These are phyloP conservation scores for Trichonephila clavipes DNA, from an alignment of 1,140 invertebrate species.

Conservation along the genomic window DNA sequence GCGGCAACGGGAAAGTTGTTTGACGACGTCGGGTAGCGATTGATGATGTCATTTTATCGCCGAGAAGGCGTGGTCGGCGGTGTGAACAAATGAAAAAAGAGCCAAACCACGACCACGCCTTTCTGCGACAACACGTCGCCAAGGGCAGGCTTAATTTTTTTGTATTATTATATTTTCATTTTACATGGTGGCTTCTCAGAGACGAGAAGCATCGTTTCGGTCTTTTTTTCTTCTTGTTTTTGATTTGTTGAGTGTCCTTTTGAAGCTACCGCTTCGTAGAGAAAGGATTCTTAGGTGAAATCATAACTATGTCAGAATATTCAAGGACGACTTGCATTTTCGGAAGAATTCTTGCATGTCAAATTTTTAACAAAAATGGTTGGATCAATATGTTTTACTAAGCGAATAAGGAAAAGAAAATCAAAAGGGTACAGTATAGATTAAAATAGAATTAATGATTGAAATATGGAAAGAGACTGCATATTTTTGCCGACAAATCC, in stretches of 20 bases:
- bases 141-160: slow-evolving; percentile 20
- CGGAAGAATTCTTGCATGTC: too few relatives aligned
- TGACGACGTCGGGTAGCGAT: slow-evolving; percentile 44
- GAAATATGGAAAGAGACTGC: too few relatives aligned
- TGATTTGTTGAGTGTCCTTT: not conserved
- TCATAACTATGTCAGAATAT: not conserved
- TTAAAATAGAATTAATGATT: too few relatives aligned
- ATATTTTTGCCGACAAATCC: too few relatives aligned
- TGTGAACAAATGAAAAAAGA: slow-evolving; percentile 69
- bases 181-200: slow-evolving; percentile 26
- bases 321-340: too few relatives aligned
- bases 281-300: not conserved
- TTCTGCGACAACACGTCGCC: slow-evolving; percentile 59
- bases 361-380: too few relatives aligned
- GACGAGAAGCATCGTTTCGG: not conserved
- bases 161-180: slow-evolving; percentile 22
- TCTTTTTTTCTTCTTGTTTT: not conserved
- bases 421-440: too few relatives aligned
- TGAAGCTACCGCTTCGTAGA: not conserved
- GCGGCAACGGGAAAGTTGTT: slow-evolving; percentile 11
- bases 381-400: too few relatives aligned
- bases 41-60: slow-evolving; percentile 72
- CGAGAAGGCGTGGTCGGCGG: slow-evolving; percentile 52
- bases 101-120: slow-evolving; percentile 67
- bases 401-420: too few relatives aligned